These are phyloP conservation scores for Smutsia gigantea DNA, from an alignment of 2,797 vertebrate genomes.

Conservation along the genomic window DNA sequence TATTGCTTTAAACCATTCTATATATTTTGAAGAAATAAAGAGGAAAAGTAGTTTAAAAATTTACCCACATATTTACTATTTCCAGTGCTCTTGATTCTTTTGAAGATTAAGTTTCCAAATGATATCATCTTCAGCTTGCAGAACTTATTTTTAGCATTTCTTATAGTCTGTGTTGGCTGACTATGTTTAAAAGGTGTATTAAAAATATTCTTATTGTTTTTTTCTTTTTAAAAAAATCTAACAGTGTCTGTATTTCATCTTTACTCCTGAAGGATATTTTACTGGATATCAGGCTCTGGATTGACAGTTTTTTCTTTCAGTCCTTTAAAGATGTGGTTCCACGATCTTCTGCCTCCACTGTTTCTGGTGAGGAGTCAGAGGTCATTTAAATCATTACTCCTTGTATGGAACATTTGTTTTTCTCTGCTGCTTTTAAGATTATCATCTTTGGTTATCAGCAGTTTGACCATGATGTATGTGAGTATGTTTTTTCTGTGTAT, in stretches of 20 bases:
- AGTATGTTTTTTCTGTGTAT: background rate
- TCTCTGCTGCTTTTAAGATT: background rate
- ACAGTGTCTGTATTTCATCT: background rate
- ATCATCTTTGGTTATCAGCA: background rate
- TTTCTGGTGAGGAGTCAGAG: background rate
- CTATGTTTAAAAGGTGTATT: background rate
- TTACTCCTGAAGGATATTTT: background rate
- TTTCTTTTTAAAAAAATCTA: background rate
- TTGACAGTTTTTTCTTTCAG: background rate
- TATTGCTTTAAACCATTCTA: background rate
- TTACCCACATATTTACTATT: background rate
- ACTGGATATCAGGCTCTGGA: background rate
- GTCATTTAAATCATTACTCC: accelerated
- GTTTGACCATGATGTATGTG: background rate
- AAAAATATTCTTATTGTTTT: background rate
- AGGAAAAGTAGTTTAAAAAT: background rate
- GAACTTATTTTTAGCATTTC: background rate
- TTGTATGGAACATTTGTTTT: background rate
- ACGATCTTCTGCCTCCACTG: background rate
- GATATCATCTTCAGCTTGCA: background rate
- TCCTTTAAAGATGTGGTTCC: background rate
- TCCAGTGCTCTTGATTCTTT: background rate
- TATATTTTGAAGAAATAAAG: background rate
- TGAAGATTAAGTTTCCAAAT: background rate
- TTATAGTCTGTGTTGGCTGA: background rate